Evolutionary conservation across 2,888 invertebrate species (phyloP), one percentile per base, ranked within the genome.

Genomic region (Syritta pipiens): DNA sequence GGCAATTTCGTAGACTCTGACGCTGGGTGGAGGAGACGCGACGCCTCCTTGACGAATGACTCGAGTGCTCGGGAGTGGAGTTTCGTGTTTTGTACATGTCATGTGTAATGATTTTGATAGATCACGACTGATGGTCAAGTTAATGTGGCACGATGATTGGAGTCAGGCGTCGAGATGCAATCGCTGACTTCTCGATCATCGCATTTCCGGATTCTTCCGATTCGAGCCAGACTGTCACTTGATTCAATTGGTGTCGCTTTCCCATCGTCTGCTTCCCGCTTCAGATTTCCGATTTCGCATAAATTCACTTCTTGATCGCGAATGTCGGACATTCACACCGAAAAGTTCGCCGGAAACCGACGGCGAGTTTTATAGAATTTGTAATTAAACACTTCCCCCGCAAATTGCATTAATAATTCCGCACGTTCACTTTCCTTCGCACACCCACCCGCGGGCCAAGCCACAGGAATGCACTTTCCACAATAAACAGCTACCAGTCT

Each of bases 61-160:
- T 74, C 74, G 62, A 74, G 74, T 79, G 67, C 57, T 74, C 48
- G 67, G 62, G 51, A 68, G 79, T 79, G 74, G 74, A 74, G 74
- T 74, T 49, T 48, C 67, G 60, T 63, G 68, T 79, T 74, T 79
- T 74, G 74, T 59, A 74, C 49, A 74, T 79, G 79, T 74, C 79
- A 62, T 62, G 59, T 62, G 55, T 32, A 74, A 68, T 79, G 74
- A 62, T 67, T 79, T 74, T 79, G 79, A 79, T 74, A 57, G 74
- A 79, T 74, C 74, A 68, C 57, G 74, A 74, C 67, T 67, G 72
- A 68, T 79, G 79, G 79, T 79, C 79, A 79, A 67, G 67, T 67
- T 71, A 77, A 77, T 71, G 77, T 40, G 46, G 46, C 63, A 71
- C 65, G 48, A 55, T 59, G 63, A 71, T 59, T 71, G 57, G 1